phyloP scores from a whole-genome alignment of 2,113 vertebrate species.

The Lota lota region DNA sequence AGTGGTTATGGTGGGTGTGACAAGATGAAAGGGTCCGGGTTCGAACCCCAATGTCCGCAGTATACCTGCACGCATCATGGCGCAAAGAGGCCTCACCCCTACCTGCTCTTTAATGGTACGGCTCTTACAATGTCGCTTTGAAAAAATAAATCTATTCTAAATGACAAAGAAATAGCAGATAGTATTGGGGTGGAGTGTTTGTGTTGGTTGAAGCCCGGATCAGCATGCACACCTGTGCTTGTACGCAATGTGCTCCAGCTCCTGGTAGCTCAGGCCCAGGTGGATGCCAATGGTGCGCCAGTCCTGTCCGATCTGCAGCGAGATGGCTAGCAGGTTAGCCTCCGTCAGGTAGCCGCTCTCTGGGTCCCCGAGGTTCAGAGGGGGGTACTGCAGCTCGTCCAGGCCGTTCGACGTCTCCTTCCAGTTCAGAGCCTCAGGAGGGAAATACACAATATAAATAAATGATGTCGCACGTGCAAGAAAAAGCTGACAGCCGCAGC shows the following conservation, averaged over 20 bases:
- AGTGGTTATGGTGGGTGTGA: too few species aligned
- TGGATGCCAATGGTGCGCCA: constrained; percentile 87
- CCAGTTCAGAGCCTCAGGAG: constrained; percentile 49
- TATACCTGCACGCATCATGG: too few species aligned
- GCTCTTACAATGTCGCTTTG: too few species aligned
- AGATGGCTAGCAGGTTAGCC: constrained; percentile 86
- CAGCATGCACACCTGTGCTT: constrained; percentile 76
- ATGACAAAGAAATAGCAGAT: too few species aligned
- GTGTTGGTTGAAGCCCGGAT: too few species aligned
- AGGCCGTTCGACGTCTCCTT: constrained; percentile 50
- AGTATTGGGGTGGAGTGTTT: too few species aligned
- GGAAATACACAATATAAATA: constrained; percentile 11
- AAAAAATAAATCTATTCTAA: too few species aligned
- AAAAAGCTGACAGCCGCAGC: not conserved
- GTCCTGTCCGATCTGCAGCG: constrained; percentile 82
- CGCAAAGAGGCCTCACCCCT: too few species aligned
- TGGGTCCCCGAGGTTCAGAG: constrained; percentile 87
- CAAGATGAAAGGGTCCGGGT: too few species aligned
- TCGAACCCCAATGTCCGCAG: too few species aligned
- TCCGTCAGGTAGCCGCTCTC: constrained; percentile 94
- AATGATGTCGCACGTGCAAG: not conserved
- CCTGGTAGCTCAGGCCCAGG: constrained; percentile 82
- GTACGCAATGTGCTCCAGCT: constrained; percentile 82
- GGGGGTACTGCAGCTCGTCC: constrained; percentile 62
- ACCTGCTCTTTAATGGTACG: too few species aligned